Percentiles rank a stretch among this genome's conserved stretches.
Conservation (phyloP, 2,888 invertebrate species). For the Rotaria magnacalcarata region DNA sequence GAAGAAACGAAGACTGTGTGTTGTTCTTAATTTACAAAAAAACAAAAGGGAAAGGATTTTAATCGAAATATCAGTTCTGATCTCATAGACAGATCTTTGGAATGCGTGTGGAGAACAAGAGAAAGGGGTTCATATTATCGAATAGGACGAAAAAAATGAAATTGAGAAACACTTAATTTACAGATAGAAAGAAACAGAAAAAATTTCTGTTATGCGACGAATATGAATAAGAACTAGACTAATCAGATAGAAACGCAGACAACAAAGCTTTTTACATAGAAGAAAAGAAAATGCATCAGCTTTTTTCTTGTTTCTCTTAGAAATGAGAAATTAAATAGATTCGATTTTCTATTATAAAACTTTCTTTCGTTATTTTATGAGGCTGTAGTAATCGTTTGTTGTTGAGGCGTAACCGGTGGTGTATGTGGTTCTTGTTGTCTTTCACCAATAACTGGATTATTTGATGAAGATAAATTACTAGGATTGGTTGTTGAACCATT, state of each 20-base stretch:
- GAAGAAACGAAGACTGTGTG: background rate
- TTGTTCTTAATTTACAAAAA: background rate
- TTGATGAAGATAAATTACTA: background rate
- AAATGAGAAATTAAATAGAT: no score
- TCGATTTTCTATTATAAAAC: no score
- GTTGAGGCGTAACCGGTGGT: background rate
- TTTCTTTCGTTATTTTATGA: background rate
- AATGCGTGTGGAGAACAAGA: background rate
- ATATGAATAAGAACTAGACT: background rate
- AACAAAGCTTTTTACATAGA: background rate
- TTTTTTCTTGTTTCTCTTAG: background rate
- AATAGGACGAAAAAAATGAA: background rate
- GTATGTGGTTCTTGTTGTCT: constrained; percentile 17
- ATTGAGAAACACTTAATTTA: background rate
- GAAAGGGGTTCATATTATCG: no score
- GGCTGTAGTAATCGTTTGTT: background rate
- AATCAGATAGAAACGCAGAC: background rate
- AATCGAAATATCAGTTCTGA: background rate
- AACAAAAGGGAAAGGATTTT: background rate
- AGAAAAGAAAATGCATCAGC: background rate
- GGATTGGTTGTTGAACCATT: background rate
- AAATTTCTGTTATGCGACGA: background rate
- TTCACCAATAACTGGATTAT: background rate
- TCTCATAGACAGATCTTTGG: constrained; percentile 20
- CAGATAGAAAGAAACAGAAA: background rate